Evolutionary conservation across 2,888 invertebrate species (phyloP), one percentile per base, ranked within the genome.

Genomic region (Amphipyra tragopoginis): DNA sequence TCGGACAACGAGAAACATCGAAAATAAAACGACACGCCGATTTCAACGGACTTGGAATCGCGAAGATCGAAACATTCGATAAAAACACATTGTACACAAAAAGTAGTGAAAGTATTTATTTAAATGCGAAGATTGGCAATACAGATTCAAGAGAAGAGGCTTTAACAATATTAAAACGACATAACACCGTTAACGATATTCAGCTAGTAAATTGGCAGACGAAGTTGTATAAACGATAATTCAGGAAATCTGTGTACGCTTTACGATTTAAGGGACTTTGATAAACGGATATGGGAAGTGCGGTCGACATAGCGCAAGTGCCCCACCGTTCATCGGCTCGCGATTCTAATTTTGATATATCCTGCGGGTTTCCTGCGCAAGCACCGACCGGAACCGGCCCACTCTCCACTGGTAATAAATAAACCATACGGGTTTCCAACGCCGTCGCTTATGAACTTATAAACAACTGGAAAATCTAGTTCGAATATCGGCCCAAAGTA

Each of bases 331-430:
- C 87, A 85, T 86, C 83, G 84, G 85, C 84, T 88, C 79, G 89
- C 90, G 86, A 90, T 89, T 90, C 91, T 91, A 91, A 92, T 90
- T 90, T 86, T 86, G 89, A 90, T 89, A 90, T 90, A 91, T 90
- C 88, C 89, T 86, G 85, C 82, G 84, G 84, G 89, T 87, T 89
- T 90, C 89, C 91, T 89, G 89, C 82, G 85, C 81, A 74, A 80
- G 81, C 85, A 81, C 74, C 86, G 79, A 80, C 86, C 88, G 90
- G 88, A 89, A 87, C 87, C 81, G 76, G 82, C 79, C 80, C 84
- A 83, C 85, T 89, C 84, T 85, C 80, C 81, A 75, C 74, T 77
- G 77, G 82, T 85, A 86, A 88, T 89, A 88, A 89, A 90, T 89
- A 86, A 88, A 87, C 84, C 78, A 85, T 83, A 75, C 77, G 65